A percentile compares a stretch with the other conserved stretches of the same genome.
Evolutionary conservation across 2,888 invertebrate species (phyloP).

Genomic region (Eupeodes latifasciatus): DNA sequence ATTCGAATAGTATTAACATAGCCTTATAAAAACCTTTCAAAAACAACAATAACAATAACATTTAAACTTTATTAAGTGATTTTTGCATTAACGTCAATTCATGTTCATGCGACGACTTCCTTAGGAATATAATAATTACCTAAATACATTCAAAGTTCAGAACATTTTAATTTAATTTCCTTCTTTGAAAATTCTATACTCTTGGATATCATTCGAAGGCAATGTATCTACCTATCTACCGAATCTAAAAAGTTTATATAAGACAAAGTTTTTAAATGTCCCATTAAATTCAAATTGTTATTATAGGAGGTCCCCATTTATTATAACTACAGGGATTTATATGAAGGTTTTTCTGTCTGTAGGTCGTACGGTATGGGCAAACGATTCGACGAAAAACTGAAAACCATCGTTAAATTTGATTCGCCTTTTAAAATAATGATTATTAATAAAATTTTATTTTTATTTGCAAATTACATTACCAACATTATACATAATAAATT

Average conservation of each 20-base stretch:
- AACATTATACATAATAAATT: neutral
- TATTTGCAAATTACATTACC: neutral
- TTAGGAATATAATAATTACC: neutral
- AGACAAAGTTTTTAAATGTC: constrained; percentile 18
- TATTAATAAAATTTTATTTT: constrained; percentile 8
- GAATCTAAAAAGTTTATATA: neutral
- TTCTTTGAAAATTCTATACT: neutral
- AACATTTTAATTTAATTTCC: neutral
- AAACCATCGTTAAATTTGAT: constrained; percentile 16
- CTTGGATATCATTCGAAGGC: neutral
- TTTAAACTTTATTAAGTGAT: too few species aligned
- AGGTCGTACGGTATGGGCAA: too few species aligned
- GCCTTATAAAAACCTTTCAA: too few species aligned
- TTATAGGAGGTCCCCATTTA: neutral
- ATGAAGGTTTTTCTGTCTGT: neutral
- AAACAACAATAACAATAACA: too few species aligned
- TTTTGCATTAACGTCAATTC: neutral
- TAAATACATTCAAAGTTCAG: neutral
- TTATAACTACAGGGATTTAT: neutral
- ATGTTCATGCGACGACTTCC: neutral
- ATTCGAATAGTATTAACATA: too few species aligned
- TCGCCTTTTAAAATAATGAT: neutral
- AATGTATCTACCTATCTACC: neutral
- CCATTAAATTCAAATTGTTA: neutral
- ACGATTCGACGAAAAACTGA: neutral